Conservation (phyloP, 2,888 invertebrate genomes). For the Eupithecia exiguata region DNA sequence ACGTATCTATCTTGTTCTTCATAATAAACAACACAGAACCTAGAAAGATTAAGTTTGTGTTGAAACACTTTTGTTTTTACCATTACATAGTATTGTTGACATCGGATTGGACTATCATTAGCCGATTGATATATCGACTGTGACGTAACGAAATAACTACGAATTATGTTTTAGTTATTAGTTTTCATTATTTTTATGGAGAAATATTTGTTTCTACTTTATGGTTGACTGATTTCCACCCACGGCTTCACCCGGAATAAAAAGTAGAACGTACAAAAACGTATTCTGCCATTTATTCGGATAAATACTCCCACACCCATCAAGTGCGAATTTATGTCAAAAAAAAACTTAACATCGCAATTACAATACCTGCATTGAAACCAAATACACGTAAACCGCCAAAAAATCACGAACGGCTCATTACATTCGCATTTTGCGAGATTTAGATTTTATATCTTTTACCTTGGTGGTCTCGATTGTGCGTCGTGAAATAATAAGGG, state of each 20-base stretch:
- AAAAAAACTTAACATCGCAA: slow-evolving; percentile 47
- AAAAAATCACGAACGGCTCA: slow-evolving; percentile 80
- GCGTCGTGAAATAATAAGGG: slow-evolving; percentile 77
- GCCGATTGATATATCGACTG: slow-evolving; percentile 69
- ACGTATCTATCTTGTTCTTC: not conserved
- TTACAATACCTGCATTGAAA: slow-evolving; percentile 44
- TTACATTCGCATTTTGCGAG: slow-evolving; percentile 70
- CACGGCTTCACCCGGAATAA: not conserved
- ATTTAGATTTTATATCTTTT: slow-evolving; percentile 38
- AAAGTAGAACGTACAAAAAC: not conserved
- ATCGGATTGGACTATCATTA: slow-evolving; percentile 70
- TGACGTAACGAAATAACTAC: slow-evolving; percentile 56
- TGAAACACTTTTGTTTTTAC: slow-evolving; percentile 36
- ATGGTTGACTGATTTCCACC: not conserved
- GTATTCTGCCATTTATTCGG: slow-evolving; percentile 20
- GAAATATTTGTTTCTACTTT: slow-evolving; percentile 8
- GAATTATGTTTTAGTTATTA: slow-evolving; percentile 44
- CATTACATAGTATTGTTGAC: slow-evolving; percentile 58
- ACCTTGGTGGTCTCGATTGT: slow-evolving; percentile 79
- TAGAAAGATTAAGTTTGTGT: not conserved
- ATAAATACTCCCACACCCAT: slow-evolving; percentile 34
- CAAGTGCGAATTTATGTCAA: slow-evolving; percentile 45
- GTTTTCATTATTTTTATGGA: slow-evolving; percentile 37
- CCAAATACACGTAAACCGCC: slow-evolving; percentile 65
- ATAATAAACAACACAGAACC: not conserved